A percentile compares a stretch with the other conserved stretches of the same genome.
Evolutionary conservation across 2,888 invertebrate species (phyloP).

Genomic region (Ferrisia virgata): DNA sequence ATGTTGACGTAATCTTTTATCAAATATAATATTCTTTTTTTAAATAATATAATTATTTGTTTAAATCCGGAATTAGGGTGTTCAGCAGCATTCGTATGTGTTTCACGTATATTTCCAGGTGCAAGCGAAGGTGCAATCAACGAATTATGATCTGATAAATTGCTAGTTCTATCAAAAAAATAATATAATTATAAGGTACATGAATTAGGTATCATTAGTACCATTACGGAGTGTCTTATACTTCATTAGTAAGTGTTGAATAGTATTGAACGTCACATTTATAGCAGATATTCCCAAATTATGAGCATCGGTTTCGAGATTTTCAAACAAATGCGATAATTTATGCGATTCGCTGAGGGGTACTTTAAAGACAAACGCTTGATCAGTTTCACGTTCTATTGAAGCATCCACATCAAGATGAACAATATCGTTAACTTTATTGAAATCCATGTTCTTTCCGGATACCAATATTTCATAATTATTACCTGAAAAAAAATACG

Average conservation of each 20-base stretch:
- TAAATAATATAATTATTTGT: background rate
- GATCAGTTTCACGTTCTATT: background rate
- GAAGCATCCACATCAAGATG: background rate
- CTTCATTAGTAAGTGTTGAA: background rate
- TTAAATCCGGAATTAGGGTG: background rate
- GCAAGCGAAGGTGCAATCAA: background rate
- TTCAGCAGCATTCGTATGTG: background rate
- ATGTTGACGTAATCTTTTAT: background rate
- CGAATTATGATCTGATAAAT: background rate
- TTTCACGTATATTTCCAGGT: background rate
- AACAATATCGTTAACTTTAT: background rate
- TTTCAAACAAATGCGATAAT: background rate
- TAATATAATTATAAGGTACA: background rate
- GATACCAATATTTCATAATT: background rate
- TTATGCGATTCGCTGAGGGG: background rate
- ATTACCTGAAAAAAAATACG: background rate
- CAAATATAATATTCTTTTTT: background rate
- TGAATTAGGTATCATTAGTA: too few species aligned
- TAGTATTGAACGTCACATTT: background rate
- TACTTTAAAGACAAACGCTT: background rate
- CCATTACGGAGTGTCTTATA: background rate
- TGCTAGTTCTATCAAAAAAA: background rate
- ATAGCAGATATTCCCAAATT: background rate
- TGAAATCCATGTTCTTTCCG: background rate
- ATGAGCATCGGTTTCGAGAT: background rate